A percentile compares a stretch with the other conserved stretches of the same genome.
Conservation (phyloP, 2,113 vertebrate species). For the Chaetops frenatus region DNA sequence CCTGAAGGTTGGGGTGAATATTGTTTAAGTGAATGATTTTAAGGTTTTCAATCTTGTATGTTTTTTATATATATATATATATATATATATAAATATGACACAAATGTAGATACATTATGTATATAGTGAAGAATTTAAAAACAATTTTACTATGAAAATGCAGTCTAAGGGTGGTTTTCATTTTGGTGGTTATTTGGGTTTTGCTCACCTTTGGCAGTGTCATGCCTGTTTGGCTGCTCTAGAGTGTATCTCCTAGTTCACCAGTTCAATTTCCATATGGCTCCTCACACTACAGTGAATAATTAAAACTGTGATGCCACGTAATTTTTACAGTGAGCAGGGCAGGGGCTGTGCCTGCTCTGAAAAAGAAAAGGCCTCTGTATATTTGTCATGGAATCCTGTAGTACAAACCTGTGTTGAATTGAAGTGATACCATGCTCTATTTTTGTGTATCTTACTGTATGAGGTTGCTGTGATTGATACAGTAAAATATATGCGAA, state of each 20-base stretch:
- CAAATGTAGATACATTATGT: conserved; percentile 66
- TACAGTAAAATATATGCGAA: conserved; percentile 71
- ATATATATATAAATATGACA: conserved; percentile 54
- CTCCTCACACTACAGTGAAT: conserved; percentile 62
- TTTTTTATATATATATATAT: conserved; percentile 53
- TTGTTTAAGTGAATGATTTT: conserved; percentile 60
- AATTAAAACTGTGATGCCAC: conserved; percentile 70
- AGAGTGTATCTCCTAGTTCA: conserved; percentile 44
- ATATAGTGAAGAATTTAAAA: conserved; percentile 61
- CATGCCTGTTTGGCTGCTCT: conserved; percentile 58
- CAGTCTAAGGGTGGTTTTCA: conserved; percentile 8
- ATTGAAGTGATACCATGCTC: conserved; percentile 54
- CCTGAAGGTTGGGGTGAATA: conserved; percentile 9
- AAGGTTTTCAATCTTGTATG: conserved; percentile 65
- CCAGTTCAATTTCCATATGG: conserved; percentile 46
- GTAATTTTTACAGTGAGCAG: conserved; percentile 52
- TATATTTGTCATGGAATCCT: conserved; percentile 50
- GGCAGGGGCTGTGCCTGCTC: conserved; percentile 26
- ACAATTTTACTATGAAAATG: conserved; percentile 39
- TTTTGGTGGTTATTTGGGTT: conserved; percentile 1
- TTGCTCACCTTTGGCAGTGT: conserved; percentile 21
- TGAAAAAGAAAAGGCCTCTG: conserved; percentile 33
- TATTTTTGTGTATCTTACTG: conserved; percentile 71
- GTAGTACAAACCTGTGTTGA: conserved; percentile 62
- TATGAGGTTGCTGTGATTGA: conserved; percentile 71